Evolutionary conservation across 2,888 invertebrate genomes (phyloP).

Genomic region (Cephus sareptanus): DNA sequence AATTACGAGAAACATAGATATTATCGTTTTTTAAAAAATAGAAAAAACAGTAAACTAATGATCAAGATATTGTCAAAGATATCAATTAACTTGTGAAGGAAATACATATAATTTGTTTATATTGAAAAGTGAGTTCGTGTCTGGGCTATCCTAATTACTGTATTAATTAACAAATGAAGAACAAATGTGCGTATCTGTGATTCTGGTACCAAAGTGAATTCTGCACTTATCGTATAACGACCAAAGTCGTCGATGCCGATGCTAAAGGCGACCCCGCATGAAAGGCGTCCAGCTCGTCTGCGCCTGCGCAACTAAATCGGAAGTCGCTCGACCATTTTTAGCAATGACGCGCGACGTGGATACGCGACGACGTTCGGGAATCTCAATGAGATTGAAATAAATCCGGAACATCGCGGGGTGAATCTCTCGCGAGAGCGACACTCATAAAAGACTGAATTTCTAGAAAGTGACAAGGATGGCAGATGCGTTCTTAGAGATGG

Average conservation of each 20-base stretch:
- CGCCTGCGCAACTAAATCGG: slow-evolving; percentile 15
- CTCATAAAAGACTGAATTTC: neutral
- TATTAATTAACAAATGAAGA: neutral
- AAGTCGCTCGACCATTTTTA: slow-evolving; percentile 23
- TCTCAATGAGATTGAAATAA: slow-evolving; percentile 27
- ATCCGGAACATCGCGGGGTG: neutral
- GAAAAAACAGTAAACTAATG: neutral
- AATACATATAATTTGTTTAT: neutral
- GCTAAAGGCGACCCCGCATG: neutral
- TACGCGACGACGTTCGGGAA: slow-evolving; percentile 29
- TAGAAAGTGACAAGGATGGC: neutral
- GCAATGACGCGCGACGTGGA: slow-evolving; percentile 42
- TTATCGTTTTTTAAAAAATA: neutral
- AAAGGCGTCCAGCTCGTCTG: neutral
- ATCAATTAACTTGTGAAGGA: neutral
- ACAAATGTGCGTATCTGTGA: neutral
- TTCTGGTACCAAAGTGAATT: neutral
- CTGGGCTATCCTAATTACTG: neutral
- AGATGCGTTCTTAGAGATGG: slow-evolving; percentile 5
- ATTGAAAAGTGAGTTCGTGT: neutral
- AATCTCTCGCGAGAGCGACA: neutral
- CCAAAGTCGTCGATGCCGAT: neutral
- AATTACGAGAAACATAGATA: neutral
- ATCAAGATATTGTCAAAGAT: neutral
- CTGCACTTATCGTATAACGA: neutral